Evolutionary conservation across 2,797 vertebrate species (phyloP), one percentile per base, ranked within the genome.

Genomic region (Lophius americanus): DNA sequence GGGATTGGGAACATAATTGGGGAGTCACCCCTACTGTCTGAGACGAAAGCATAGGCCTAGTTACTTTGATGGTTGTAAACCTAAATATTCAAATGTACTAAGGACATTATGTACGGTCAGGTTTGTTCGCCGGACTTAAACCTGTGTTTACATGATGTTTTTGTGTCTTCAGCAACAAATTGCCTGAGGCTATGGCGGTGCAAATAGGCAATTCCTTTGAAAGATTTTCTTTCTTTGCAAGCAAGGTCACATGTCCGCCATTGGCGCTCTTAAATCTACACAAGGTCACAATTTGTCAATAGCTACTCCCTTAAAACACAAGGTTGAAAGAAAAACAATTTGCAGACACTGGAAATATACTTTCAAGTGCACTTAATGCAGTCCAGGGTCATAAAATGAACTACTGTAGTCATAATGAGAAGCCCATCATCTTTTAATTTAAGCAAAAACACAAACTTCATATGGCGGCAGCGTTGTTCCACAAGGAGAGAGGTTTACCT

Each of bases 391-490:
- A 62, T 73, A 4, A 52, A 74, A 46, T 12, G 60, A 67, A 57
- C 35, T 12, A 3, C 37, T 13, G 35, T 0, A 35, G 43, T 14
- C 51, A 51, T 14, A 23, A n/a, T 9, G 46, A 46, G 14, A 10
- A 12, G 10, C 4, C 11, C 5, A 12, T 44, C 6, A 44, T 9
- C 9, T 10, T 46, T 46, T 12, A 46, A 6, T 49, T 52, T 7
- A 33, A 63, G 47, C 38, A 57, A 39, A 60, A 67, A 60, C 14
- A 37, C 52, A 60, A 51, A 64, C 54, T 65, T 49, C 0, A 3
- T 52, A 10, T 37, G 23, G 23, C 23, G 23, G 23, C 23, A 23
- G 23, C 2, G 23, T 23, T 23, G 23, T 23, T 1, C 23, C 2
- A 23, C 23, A 23, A 23, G 23, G 23, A 23, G 23, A 23, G 23